Percentiles rank a stretch among this genome's conserved stretches.
These are phyloP conservation scores for Panurus biarmicus DNA, from an alignment of 2,113 vertebrate species.

Conservation along the genomic window DNA sequence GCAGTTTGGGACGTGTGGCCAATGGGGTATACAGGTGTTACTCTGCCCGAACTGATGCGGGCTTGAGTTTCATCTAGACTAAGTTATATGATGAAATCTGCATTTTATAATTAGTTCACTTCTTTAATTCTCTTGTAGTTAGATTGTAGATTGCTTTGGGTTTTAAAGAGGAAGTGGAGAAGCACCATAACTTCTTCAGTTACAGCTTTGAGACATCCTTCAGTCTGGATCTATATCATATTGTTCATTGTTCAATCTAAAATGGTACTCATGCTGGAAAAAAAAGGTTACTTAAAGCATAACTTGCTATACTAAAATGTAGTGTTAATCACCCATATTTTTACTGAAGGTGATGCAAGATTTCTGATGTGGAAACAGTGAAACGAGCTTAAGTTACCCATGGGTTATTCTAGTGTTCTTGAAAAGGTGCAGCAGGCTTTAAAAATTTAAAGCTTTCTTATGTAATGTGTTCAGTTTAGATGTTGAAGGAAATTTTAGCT, in stretches of 20 bases:
- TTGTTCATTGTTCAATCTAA: not conserved
- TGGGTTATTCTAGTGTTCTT: not conserved
- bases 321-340: not conserved
- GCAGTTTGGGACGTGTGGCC: rapidly evolving
- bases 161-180: not conserved
- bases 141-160: not conserved
- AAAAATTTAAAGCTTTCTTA: not conserved
- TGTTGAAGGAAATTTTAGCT: not conserved
- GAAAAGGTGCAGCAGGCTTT: not conserved
- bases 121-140: not conserved
- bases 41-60: not conserved
- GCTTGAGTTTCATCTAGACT: not conserved
- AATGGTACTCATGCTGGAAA: not conserved
- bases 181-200: not conserved
- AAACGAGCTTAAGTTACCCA: not conserved
- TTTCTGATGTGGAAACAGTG: not conserved
- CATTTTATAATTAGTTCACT: rapidly evolving
- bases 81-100: not conserved
- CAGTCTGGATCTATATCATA: not conserved
- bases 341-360: not conserved
- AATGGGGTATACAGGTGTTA: not conserved
- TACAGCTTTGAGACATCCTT: not conserved
- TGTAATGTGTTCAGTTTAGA: rapidly evolving
- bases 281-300: not conserved
- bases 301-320: not conserved